Evolutionary conservation across 2,113 vertebrate species (phyloP), one percentile per base, ranked within the genome.

Genomic region (Bufo gargarizans): DNA sequence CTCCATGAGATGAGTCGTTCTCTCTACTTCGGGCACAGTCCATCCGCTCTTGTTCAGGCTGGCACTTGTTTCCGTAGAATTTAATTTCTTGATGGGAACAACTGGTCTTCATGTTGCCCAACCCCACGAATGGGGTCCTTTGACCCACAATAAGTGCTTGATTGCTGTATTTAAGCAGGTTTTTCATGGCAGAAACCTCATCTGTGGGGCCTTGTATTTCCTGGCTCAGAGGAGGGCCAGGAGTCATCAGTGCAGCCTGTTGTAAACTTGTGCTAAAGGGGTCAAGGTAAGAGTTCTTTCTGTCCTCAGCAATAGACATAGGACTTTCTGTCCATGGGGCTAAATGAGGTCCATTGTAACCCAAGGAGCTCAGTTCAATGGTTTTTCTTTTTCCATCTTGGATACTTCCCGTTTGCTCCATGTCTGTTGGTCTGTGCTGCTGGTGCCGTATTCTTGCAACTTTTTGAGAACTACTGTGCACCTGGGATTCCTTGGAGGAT

Each of bases 371-470:
- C 93, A 97, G 93, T 86, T 99, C 98, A 89, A 95, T 90, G 79
- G 97, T 91, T 49, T 97, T 97, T 92, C 96, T 95, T 92, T 97
- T 98, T 84, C 95, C 94, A 82, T 98, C 98, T 1, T 95, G 91
- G 88, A 91, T 93, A 0, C 86, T 2, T 0, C 71, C 63, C 1
- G 90, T 87, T 0, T 79, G 90, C 71, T 95, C 95, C 0, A n/a
- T 91, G 80, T 97, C 97, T 0, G 95, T 91, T 50, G 94, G 91
- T 84, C 93, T 91, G 91, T 97, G 98, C 93, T 99, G 98, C 94
- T 99, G 98, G 91, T 99, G 98, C 89, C 97, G 96, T 92, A 99
- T 97, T 19, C 97, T 95, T 6, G 98, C 98, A 91, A 99, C 97
- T 89, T 98, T 99, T 92, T 99, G 98, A 56, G 90, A 85, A 12